Base-by-base conservation (phyloP, 2,113 vertebrate genomes). In the Panthera leo region DNA sequence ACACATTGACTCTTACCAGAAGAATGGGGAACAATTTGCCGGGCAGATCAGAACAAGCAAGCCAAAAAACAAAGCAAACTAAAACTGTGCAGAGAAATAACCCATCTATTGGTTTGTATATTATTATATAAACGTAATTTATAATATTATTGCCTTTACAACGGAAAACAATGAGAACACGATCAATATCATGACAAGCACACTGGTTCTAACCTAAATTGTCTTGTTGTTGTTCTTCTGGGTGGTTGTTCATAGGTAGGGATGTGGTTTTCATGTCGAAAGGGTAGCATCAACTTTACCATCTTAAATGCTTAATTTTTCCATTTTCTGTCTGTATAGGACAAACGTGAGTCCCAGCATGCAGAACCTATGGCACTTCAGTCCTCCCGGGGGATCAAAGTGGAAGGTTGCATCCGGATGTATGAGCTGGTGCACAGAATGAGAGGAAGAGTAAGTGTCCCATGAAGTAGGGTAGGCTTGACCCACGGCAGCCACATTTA, bases 401-500 rank as follows among this genome's bases (percentile, higher is more conserved):
- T 99, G 0, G 99, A 99, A n/a, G 99, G 99, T 34, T 99, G 98
- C 91, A 99, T 99, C 93, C 97, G 98, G 51, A 98, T 99, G 97
- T 99, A 99, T 6, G 99, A 99, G 84, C 98, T 99, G 95, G 97
- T 99, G 0, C 98, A 99, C 95, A 98, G 98, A 45, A 96, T 99
- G 98, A 99, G 99, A 98, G 99, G 99, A 75, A 99, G 99, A 98
- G 99, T 99, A 97, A 98, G 98, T 68, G 36, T 86, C 61, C 55
- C 10, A 0, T 12, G 53, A 6, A 18, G 23, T 4, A 5, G 2
- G 25, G 39, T 5, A 83, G 89, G 14, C 45, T 16, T 42, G 8
- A 16, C 65, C 21, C 2, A 3, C 25, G 19, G 39, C 45, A 94
- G 34, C 42, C 45, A 1, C 23, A 0, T 16, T 42, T 25, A 18